Evolutionary conservation across 2,797 vertebrate species (phyloP).

Genomic region (Eulemur mongoz): DNA sequence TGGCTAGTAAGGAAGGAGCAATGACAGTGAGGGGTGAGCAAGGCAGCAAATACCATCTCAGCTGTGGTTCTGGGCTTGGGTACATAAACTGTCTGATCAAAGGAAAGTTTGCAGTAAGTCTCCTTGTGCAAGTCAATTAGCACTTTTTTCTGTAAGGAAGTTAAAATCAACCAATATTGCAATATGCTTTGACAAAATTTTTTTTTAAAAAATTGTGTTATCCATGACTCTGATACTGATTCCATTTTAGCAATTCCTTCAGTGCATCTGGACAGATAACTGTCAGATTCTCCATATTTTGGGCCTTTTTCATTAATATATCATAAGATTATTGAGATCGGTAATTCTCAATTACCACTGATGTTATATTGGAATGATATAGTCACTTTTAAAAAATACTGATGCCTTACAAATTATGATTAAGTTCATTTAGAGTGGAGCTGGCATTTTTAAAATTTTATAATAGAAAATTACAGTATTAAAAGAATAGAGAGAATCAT

Average conservation of each 20-base stretch:
- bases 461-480: neutral
- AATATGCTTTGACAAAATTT: neutral
- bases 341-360: neutral
- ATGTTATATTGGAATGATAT: neutral
- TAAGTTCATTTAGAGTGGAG: neutral
- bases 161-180: neutral
- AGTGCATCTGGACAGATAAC: neutral
- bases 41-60: neutral
- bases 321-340: neutral
- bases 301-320: neutral
- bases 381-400: neutral
- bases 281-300: neutral
- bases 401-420: neutral
- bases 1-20: neutral
- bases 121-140: neutral
- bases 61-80: neutral
- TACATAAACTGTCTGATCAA: neutral
- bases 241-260: constrained; percentile 2
- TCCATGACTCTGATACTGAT: neutral
- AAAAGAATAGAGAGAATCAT: neutral
- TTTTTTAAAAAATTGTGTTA: neutral
- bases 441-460: neutral
- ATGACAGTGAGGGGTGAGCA: accelerated
- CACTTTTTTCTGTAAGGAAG: neutral
- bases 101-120: neutral